Evolutionary conservation across 2,797 vertebrate genomes (phyloP).

Genomic region (Tinamus major): DNA sequence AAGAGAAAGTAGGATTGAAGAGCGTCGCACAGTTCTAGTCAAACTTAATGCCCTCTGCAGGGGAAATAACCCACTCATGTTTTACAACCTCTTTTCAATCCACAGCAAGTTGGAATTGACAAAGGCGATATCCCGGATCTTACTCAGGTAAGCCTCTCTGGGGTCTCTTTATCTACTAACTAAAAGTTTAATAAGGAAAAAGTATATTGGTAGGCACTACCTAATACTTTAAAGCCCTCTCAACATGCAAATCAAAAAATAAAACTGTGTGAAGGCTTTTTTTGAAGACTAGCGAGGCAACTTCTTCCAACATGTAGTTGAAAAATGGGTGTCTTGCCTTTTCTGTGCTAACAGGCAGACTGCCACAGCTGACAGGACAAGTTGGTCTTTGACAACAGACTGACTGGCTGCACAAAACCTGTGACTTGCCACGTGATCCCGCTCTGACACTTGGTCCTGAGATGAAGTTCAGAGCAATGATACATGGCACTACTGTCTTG

Average conservation of each 20-base stretch:
- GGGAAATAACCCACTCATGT: neutral
- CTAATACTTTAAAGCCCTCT: neutral
- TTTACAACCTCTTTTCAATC: conserved; percentile 51
- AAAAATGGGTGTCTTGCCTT: neutral
- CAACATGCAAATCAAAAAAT: neutral
- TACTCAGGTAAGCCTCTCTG: conserved; percentile 88
- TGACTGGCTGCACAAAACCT: neutral
- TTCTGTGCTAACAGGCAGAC: neutral
- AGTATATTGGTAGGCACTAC: neutral
- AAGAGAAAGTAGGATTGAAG: neutral
- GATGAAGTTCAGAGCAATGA: neutral
- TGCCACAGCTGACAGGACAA: neutral
- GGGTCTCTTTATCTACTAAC: neutral
- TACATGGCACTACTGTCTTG: neutral
- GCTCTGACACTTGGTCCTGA: neutral
- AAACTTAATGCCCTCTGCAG: neutral
- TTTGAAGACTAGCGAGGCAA: neutral
- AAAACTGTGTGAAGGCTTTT: neutral
- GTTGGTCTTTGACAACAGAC: neutral
- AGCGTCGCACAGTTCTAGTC: neutral
- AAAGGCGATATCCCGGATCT: conserved; percentile 99
- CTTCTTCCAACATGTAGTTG: neutral
- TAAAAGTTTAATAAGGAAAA: neutral
- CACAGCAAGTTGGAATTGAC: conserved; percentile 98
- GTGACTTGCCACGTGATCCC: neutral